A percentile compares a stretch with the other conserved stretches of the same genome.
These are phyloP conservation scores for Hemibates koningsi DNA, from an alignment of 2,113 vertebrate species.

Conservation along the genomic window DNA sequence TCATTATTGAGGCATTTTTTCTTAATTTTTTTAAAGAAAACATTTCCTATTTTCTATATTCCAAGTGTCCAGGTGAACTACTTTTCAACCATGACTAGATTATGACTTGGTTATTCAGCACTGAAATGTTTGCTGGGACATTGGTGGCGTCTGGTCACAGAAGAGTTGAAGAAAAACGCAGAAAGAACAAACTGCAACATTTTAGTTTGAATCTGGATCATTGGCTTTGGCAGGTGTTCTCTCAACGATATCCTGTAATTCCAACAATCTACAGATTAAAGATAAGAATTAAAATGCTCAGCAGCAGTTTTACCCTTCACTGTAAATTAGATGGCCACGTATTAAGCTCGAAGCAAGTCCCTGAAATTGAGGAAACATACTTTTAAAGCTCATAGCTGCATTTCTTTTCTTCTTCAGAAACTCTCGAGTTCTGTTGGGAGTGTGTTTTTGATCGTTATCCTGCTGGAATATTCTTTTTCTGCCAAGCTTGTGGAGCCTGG, in stretches of 20 bases:
- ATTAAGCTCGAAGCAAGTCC: neutral
- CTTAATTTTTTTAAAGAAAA: neutral
- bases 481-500: neutral
- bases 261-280: neutral
- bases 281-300: neutral
- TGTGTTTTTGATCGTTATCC: neutral
- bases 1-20: neutral
- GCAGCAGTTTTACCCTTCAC: neutral
- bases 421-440: neutral
- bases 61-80: neutral
- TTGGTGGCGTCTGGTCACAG: fast-evolving
- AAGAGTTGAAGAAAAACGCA: neutral
- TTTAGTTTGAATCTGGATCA: neutral
- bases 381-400: neutral
- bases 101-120: neutral
- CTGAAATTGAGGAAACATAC: neutral
- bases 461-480: neutral
- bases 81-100: neutral
- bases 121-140: neutral
- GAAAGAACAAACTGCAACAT: neutral
- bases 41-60: neutral
- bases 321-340: neutral
- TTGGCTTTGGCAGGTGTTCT: neutral
- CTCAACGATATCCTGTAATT: fast-evolving
- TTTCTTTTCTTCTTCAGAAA: neutral